A percentile compares a stretch with the other conserved stretches of the same genome.
These are phyloP conservation scores for Rhyacophila evoluta DNA, from an alignment of 2,888 invertebrate genomes.

Conservation along the genomic window DNA sequence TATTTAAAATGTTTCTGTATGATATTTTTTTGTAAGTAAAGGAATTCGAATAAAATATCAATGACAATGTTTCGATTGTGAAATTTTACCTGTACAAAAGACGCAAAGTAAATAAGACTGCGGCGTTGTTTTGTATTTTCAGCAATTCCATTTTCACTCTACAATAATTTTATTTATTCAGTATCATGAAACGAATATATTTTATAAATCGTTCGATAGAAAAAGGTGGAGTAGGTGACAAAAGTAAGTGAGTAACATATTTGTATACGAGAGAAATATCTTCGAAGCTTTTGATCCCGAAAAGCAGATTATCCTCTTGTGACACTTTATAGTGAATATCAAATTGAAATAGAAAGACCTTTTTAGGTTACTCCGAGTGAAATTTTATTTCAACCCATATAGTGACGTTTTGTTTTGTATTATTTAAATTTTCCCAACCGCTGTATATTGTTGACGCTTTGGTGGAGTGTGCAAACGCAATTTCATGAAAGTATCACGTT, in stretches of 20 bases:
- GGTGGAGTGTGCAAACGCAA: not conserved
- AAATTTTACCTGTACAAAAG: too few species aligned
- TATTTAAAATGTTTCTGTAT: too few species aligned
- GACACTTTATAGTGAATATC: conserved; percentile 22
- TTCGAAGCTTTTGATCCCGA: conserved; percentile 9
- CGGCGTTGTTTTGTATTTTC: not conserved
- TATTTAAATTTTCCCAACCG: conserved; percentile 13
- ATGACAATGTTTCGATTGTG: too few species aligned
- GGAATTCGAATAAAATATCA: too few species aligned
- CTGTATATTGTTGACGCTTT: conserved; percentile 5
- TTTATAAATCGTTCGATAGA: not conserved
- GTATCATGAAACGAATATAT: not conserved
- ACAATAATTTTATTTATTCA: conserved; percentile 8
- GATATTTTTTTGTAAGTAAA: too few species aligned
- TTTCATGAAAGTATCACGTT: not conserved
- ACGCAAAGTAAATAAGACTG: not conserved
- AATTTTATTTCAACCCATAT: conserved; percentile 17
- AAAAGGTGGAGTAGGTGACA: not conserved
- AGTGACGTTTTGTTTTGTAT: conserved; percentile 15
- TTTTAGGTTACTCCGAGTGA: conserved; percentile 9
- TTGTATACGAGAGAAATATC: conserved; percentile 13
- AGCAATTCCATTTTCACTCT: not conserved
- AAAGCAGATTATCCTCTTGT: conserved; percentile 22
- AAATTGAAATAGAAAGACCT: conserved; percentile 24
- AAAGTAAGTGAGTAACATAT: conserved; percentile 9